A percentile compares a stretch with the other conserved stretches of the same genome.
phyloP scores from a whole-genome alignment of 2,113 vertebrate genomes.

The Elephas maximus region DNA sequence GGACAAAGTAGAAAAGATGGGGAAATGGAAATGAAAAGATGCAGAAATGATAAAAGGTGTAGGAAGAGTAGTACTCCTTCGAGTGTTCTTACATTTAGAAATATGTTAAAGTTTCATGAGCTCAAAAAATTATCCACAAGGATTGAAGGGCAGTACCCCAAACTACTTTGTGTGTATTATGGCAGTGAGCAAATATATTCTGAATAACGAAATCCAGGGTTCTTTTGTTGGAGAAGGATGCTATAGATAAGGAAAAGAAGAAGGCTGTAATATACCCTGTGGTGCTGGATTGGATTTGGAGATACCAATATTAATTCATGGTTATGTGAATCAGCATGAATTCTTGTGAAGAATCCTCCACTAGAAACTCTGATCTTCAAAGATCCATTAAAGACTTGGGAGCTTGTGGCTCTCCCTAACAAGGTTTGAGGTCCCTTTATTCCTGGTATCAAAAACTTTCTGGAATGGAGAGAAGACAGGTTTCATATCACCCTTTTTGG shows the following conservation, averaged over 20 bases:
- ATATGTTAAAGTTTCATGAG: background rate
- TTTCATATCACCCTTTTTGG: background rate
- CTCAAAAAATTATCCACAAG: background rate
- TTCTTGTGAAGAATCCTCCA: background rate
- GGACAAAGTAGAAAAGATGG: background rate
- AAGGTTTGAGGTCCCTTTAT: background rate
- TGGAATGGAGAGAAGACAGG: background rate
- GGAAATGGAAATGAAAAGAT: background rate
- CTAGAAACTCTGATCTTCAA: constrained; percentile 11
- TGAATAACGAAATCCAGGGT: background rate
- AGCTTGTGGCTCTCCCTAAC: background rate
- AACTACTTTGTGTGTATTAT: background rate
- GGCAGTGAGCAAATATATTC: background rate
- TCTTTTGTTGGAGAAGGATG: constrained; percentile 21
- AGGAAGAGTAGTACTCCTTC: background rate
- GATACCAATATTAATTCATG: background rate
- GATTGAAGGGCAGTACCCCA: too few species aligned
- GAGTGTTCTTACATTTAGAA: constrained; percentile 25
- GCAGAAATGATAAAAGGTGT: background rate
- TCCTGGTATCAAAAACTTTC: background rate
- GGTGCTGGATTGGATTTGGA: background rate
- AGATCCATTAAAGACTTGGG: background rate
- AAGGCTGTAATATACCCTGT: background rate
- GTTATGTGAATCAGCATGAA: constrained; percentile 30
- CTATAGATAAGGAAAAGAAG: background rate